These are phyloP conservation scores for Centrocercus urophasianus DNA, from an alignment of 2,113 vertebrate genomes.

Conservation along the genomic window DNA sequence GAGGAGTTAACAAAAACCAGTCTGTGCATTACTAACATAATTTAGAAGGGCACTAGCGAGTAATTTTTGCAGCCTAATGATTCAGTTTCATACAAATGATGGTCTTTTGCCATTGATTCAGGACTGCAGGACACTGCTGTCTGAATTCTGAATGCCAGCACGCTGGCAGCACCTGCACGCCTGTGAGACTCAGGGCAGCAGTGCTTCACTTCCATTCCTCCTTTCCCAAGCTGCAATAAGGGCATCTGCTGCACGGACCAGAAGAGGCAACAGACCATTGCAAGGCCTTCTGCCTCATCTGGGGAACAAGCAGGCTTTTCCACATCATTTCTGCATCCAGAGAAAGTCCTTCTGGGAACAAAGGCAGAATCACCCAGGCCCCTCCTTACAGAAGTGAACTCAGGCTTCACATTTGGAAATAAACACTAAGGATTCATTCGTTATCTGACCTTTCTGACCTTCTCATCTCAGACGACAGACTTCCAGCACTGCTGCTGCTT, in stretches of 20 bases:
- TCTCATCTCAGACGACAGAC: background rate
- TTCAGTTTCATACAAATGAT: background rate
- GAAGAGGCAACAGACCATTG: background rate
- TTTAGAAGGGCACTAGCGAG: background rate
- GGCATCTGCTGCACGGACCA: background rate
- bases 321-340: rapidly evolving
- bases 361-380: background rate
- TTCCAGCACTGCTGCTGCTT: background rate
- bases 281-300: background rate
- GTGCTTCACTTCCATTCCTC: background rate
- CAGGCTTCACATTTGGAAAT: background rate
- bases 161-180: background rate
- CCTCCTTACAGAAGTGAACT: background rate
- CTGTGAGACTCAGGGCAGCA: background rate
- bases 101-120: background rate
- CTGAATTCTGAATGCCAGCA: background rate
- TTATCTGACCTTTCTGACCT: background rate
- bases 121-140: background rate
- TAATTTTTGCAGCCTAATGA: background rate
- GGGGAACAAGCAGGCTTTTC: background rate
- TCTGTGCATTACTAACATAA: background rate
- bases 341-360: background rate
- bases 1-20: background rate
- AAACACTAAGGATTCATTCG: background rate
- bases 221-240: background rate